Percentiles rank a stretch among this genome's conserved stretches.
phyloP scores from a whole-genome alignment of 2,888 invertebrate species.

The Philonicus albiceps region DNA sequence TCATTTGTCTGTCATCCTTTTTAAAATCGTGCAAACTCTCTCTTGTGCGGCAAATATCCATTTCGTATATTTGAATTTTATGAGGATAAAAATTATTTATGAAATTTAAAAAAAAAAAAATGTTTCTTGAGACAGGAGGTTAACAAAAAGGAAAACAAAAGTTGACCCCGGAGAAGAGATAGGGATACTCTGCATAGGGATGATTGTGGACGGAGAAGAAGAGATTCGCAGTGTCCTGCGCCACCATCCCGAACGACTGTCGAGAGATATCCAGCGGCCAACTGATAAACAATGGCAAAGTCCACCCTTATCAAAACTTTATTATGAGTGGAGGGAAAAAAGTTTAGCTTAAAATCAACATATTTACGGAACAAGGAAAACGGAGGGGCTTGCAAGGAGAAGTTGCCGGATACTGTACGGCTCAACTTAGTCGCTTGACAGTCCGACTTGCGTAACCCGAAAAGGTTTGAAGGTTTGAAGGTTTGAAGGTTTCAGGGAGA shows the following conservation, averaged over 20 bases:
- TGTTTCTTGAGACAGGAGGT: neutral
- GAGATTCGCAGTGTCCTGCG: neutral
- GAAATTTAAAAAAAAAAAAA: neutral
- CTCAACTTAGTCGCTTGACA: constrained; percentile 2
- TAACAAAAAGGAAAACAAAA: neutral
- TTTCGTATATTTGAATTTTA: neutral
- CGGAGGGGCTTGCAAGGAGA: neutral
- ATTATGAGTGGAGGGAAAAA: neutral
- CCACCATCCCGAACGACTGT: neutral
- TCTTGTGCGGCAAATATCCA: neutral
- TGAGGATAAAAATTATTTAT: neutral
- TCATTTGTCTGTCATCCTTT: neutral
- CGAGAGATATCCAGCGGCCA: neutral
- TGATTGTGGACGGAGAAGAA: neutral
- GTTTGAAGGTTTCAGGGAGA: neutral
- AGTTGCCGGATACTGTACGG: neutral
- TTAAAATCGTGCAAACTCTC: neutral
- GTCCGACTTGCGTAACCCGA: neutral
- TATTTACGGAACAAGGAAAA: neutral
- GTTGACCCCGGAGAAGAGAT: neutral
- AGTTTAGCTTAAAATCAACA: neutral
- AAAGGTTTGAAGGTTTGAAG: constrained; percentile 8
- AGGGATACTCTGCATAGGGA: neutral
- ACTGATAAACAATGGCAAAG: constrained; percentile 20
- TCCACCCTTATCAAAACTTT: constrained; percentile 32